Evolutionary conservation across 2,888 invertebrate species (phyloP).

Genomic region (Autographa pulchrina): DNA sequence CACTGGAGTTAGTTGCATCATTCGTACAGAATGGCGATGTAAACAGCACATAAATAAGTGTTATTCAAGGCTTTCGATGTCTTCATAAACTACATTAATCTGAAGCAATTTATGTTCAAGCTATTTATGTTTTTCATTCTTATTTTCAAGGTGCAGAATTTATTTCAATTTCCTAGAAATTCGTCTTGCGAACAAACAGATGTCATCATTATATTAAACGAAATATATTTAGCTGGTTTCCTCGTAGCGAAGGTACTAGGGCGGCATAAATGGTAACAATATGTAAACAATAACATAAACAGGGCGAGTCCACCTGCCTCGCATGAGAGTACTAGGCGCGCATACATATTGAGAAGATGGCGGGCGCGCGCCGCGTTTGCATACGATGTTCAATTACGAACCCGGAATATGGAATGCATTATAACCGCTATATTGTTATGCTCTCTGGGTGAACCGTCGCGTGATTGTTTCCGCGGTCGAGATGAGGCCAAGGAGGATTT

Average conservation of each 20-base stretch:
- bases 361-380: constrained; percentile 81
- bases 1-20: constrained; percentile 57
- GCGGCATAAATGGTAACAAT: constrained; percentile 44
- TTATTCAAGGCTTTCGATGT: constrained; percentile 37
- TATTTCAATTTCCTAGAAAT: constrained; percentile 8
- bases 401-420: constrained; percentile 82
- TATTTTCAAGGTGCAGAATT: constrained; percentile 12
- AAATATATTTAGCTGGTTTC: constrained; percentile 36
- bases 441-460: constrained; percentile 69
- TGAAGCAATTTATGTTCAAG: constrained; percentile 14
- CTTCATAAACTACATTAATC: constrained; percentile 43
- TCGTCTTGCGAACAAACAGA: constrained; percentile 2
- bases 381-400: constrained; percentile 86
- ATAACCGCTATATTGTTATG: constrained; percentile 77
- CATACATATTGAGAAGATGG: constrained; percentile 85
- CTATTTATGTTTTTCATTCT: constrained; percentile 15
- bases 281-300: constrained; percentile 72
- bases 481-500: constrained; percentile 56
- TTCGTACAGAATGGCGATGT: constrained; percentile 32
- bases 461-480: constrained; percentile 68
- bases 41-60: constrained; percentile 42
- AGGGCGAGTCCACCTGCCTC: constrained; percentile 78
- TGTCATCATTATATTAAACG: constrained; percentile 22
- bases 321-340: constrained; percentile 74
- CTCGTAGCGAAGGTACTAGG: constrained; percentile 34